Base-by-base conservation (phyloP, 2,888 invertebrate genomes). In the Allolobophora icterica region DNA sequence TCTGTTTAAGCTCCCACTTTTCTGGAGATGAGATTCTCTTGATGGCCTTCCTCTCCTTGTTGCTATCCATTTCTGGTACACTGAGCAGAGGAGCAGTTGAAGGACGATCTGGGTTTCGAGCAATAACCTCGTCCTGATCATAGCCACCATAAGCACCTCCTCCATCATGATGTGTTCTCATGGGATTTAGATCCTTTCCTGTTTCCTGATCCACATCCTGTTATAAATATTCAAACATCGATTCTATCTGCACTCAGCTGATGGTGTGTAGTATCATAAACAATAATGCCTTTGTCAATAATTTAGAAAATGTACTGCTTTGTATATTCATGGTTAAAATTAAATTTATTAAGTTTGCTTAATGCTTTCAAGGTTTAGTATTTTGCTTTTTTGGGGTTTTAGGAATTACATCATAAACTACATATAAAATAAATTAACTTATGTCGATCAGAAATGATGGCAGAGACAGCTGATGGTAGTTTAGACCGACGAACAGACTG, bases 1-100 rank as follows among this genome's bases (percentile, higher is more conserved):
- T 98, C 96, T 99, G 99, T 94, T 99, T 98, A 93, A 99, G 97
- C 96, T 99, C 99, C 99, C 99, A 99, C 90, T 96, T 95, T 95
- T 99, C 99, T 0, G 99, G 99, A 90, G 99, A 99, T 0, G 99
- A 98, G 92, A 99, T 97, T 92, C 98, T 92, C 91, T 94, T 94
- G 92, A 99, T 97, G 92, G 98, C 93, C 91, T 94, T 94, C 84
- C 94, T 94, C 8, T 93, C 93, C 1, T 90, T 91, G 6, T 93
- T 93, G 71, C 94, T 94, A 89, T 94, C 94, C 35, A 94, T 92
- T 21, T 93, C 93, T 89, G 92, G 93, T 45, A 92, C 83, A 33
- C 89, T 92, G 30, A 93, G n/a, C 42, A 93, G 91, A 0, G 95
- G 95, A 84, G 96, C 94, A 0, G 96, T 96, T 89, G 97, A 96